phyloP scores from a whole-genome alignment of 2,797 vertebrate species.

The Discoglossus pictus region DNA sequence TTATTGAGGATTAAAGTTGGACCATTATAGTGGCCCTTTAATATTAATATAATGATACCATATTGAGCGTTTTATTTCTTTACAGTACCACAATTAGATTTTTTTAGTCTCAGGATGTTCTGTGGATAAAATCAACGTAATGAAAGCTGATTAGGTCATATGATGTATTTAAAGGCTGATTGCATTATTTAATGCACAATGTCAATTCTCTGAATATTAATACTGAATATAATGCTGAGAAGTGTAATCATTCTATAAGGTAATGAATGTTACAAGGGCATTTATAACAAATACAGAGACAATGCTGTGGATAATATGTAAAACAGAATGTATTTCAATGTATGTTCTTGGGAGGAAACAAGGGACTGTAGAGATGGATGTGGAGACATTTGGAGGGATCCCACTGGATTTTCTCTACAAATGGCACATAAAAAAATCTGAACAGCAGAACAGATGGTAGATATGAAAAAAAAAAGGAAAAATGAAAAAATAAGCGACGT shows the following conservation, averaged over 20 bases:
- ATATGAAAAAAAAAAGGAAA: slow-evolving; percentile 18
- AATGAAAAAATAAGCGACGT: slow-evolving; percentile 25
- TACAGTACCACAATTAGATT: not conserved
- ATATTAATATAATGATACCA: too few relatives aligned
- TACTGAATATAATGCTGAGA: not conserved
- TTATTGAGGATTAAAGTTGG: too few relatives aligned
- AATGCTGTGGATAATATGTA: slow-evolving; percentile 4
- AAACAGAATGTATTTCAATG: slow-evolving; percentile 23
- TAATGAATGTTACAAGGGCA: slow-evolving; percentile 37
- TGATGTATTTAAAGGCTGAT: slow-evolving; percentile 38
- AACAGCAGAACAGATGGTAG: slow-evolving; percentile 45
- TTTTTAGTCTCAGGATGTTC: slow-evolving; percentile 20
- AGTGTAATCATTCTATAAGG: slow-evolving; percentile 10
- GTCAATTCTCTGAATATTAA: slow-evolving; percentile 7
- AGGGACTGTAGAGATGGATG: slow-evolving; percentile 26
- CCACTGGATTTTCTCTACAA: slow-evolving; percentile 45
- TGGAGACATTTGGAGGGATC: slow-evolving; percentile 47
- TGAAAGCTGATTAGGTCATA: slow-evolving; percentile 43
- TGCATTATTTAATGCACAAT: slow-evolving; percentile 24
- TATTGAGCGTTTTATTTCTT: too few relatives aligned
- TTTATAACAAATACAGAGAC: not conserved
- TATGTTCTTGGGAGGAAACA: slow-evolving; percentile 35
- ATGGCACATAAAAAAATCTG: slow-evolving; percentile 36
- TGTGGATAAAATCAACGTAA: slow-evolving; percentile 34
- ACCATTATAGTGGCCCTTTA: too few relatives aligned